Base-by-base conservation (phyloP, 2,113 vertebrate species). In the Zootoca vivipara region DNA sequence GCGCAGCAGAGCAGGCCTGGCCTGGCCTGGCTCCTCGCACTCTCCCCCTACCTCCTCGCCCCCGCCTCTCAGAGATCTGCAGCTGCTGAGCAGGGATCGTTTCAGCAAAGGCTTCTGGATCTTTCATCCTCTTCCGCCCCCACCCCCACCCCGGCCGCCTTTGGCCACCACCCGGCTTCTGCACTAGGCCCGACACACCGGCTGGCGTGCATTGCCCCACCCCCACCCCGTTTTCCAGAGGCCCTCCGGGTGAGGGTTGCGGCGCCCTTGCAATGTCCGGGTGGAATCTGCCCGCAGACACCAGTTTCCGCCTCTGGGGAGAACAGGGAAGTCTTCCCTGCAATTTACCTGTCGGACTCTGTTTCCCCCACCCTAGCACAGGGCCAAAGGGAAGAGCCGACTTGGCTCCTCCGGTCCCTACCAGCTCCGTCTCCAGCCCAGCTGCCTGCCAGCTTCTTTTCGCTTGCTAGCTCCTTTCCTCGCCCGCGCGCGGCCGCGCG, bases 111-210 rank as follows among this genome's bases (percentile, higher is more conserved):
- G 78, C 85, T 87, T 72, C 65, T 87, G 85, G 85, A 56, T 77
- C 78, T 80, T 79, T 33, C 62, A 79, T 46, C 40, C 62, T 58
- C 2, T 35, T 56, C 33, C 24, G 24, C 16, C 33, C 30, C 28
- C 64, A 20, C 69, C 64, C 20, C 82, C 65, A 9, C 12, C 38
- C 40, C 42, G 46, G 9, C 46, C 58, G 5, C 81, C 40, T 38
- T 62, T 72, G 38, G n/a, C n/a, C 33, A 18, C 67, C 74, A 82
- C 93, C 95, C 93, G 92, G 93, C 92, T 73, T 85, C 83, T 62
- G 26, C 93, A 89, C 90, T 67, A 74, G 90, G 72, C 87, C 94
- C 91, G 88, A 91, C 91, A 90, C 92, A 91, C 92, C 93, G 58
- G 56, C 35, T 65, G 30, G 38, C 79, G n/a, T 28, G 40, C 67